phyloP scores from a whole-genome alignment of 1,140 invertebrate genomes.

The Stratiolaelaps scimitus region DNA sequence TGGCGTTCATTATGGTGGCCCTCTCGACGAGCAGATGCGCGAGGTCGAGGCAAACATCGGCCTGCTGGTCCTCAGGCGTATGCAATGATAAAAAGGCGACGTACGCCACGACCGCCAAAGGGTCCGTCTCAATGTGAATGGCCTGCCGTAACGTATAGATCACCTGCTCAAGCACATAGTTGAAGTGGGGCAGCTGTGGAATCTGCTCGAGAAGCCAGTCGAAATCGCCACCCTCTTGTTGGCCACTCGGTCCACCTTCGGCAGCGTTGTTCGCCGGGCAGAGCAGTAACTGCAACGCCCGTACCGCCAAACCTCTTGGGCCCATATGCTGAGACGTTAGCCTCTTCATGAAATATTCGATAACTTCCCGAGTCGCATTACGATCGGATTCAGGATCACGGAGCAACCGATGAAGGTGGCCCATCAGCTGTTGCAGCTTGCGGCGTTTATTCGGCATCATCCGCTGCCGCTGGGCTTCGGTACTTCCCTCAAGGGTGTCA shows the following conservation, averaged over 20 bases:
- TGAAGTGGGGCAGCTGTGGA: constrained; percentile 47
- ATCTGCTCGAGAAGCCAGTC: constrained; percentile 62
- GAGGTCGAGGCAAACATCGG: constrained; percentile 54
- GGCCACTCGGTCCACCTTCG: constrained; percentile 36
- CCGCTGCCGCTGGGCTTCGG: constrained; percentile 30
- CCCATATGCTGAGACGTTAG: constrained; percentile 64
- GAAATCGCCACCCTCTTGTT: constrained; percentile 36
- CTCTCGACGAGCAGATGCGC: constrained; percentile 82
- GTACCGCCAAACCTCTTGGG: constrained; percentile 62
- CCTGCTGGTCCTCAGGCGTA: constrained; percentile 51
- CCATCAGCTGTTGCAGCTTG: constrained; percentile 64
- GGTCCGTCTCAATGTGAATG: constrained; percentile 77
- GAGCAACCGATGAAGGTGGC: constrained; percentile 52
- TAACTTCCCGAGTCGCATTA: constrained; percentile 58
- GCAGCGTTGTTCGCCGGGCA: constrained; percentile 42
- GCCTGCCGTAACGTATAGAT: constrained; percentile 46
- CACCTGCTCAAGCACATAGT: constrained; percentile 41
- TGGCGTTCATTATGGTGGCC: constrained; percentile 68
- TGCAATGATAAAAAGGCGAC: constrained; percentile 67
- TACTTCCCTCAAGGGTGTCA: constrained; percentile 39
- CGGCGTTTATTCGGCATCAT: constrained; percentile 44
- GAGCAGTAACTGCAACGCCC: constrained; percentile 51
- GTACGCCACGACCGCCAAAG: constrained; percentile 69
- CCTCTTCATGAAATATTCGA: constrained; percentile 79
- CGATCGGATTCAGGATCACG: constrained; percentile 41